These are phyloP conservation scores for Drosophila gaucha DNA, from an alignment of 2,888 invertebrate species.

Conservation along the genomic window DNA sequence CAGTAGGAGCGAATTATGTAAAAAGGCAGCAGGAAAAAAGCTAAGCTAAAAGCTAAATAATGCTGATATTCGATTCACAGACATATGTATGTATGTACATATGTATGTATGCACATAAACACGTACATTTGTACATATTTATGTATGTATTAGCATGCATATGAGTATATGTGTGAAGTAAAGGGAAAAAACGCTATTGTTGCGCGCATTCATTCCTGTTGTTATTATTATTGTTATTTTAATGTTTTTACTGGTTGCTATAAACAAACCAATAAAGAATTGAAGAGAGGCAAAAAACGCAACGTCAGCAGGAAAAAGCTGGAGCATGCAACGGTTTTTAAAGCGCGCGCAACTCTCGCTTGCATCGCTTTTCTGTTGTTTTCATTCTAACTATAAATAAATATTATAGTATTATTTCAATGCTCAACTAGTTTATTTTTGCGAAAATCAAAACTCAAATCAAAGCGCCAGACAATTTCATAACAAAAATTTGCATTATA, in stretches of 20 bases:
- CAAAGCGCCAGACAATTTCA: conserved; percentile 73
- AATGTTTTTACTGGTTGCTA: conserved; percentile 25
- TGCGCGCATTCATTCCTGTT: conserved; percentile 34
- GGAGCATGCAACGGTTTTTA: conserved; percentile 16
- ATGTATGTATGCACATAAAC: neutral
- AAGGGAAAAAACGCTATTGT: conserved; percentile 9
- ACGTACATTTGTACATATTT: neutral
- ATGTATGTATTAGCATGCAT: neutral
- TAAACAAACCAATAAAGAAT: conserved; percentile 59
- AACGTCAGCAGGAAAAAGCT: conserved; percentile 32
- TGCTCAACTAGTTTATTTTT: conserved; percentile 56
- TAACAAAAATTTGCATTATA: conserved; percentile 73
- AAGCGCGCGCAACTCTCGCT: conserved; percentile 17
- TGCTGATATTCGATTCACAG: conserved; percentile 20
- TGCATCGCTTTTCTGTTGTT: conserved; percentile 6
- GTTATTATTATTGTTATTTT: conserved; percentile 16
- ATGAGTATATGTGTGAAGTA: neutral
- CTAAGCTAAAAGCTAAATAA: conserved; percentile 18
- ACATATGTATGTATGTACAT: neutral
- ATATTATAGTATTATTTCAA: conserved; percentile 25
- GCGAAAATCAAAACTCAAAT: conserved; percentile 62
- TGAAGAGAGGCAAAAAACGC: conserved; percentile 20
- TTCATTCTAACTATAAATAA: conserved; percentile 23
- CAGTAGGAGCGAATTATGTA: neutral
- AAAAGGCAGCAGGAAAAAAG: conserved; percentile 11